Evolutionary conservation across 2,113 vertebrate species (phyloP).

Genomic region (Sialia sialis): DNA sequence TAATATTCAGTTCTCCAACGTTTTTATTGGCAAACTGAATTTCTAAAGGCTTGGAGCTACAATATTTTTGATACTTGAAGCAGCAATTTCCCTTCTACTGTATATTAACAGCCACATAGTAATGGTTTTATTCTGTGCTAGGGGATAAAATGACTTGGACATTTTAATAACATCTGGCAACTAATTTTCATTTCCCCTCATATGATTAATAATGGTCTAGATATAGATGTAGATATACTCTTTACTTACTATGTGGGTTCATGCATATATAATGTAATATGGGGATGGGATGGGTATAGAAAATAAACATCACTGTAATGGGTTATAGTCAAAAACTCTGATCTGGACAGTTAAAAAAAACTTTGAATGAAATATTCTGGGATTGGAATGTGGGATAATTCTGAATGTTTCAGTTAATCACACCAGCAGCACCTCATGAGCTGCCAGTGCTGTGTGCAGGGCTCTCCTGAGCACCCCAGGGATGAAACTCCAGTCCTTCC

Average conservation of each 20-base stretch:
- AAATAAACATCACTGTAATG: not conserved
- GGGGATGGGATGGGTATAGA: not conserved
- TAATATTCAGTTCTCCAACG: not conserved
- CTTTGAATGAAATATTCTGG: not conserved
- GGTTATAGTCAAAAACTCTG: not conserved
- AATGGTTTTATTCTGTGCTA: not conserved
- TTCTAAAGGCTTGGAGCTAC: not conserved
- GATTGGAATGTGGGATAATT: not conserved
- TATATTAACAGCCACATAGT: not conserved
- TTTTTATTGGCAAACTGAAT: not conserved
- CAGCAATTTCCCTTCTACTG: not conserved
- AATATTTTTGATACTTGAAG: not conserved
- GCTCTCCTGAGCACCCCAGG: not conserved
- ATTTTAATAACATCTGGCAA: conserved; percentile 20
- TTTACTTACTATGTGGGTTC: not conserved
- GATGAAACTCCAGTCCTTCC: too few species aligned
- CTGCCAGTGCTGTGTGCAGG: not conserved
- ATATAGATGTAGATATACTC: not conserved
- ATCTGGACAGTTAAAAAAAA: not conserved
- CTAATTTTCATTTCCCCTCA: conserved; percentile 17
- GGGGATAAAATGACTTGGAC: not conserved
- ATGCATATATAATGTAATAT: not conserved
- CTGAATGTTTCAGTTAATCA: not conserved
- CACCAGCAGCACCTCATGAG: rapidly evolving
- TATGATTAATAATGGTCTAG: not conserved